Evolutionary conservation across 2,888 invertebrate species (phyloP), one percentile per base, ranked within the genome.

Genomic region (Siphlonurus alternatus): DNA sequence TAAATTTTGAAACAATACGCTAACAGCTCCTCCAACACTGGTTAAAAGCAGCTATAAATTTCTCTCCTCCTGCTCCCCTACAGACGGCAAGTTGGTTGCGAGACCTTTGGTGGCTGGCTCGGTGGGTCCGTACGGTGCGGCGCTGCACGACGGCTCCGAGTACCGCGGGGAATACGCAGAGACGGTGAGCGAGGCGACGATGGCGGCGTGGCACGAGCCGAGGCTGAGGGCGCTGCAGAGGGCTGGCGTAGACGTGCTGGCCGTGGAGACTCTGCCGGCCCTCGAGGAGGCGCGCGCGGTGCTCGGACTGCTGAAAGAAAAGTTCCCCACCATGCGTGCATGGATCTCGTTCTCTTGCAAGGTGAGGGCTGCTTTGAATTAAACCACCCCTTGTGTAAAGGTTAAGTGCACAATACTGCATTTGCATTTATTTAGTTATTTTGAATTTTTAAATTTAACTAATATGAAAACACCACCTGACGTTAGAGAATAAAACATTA

Each of bases 41-140:
- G n/a, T n/a, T n/a, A n/a, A n/a, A n/a, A n/a, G n/a, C n/a, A n/a
- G n/a, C n/a, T n/a, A n/a, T n/a, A n/a, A n/a, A n/a, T n/a, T n/a
- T n/a, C n/a, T n/a, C n/a, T n/a, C n/a, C n/a, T n/a, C n/a, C n/a
- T n/a, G n/a, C n/a, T n/a, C n/a, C n/a, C n/a, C n/a, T n/a, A n/a
- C n/a, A n/a, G n/a, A n/a, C n/a, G 38, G 38, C 38, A 15, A 38
- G 38, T 5, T 15, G 38, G 15, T 10, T 5, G 38, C 38, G 5
- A 5, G 15, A 10, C 38, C 38, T 38, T 15, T 38, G 38, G 38
- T 38, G 15, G 38, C 38, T 38, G 96, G 93, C 0, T 91, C 94
- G 0, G 86, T 95, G 66, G 96, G 96, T 0, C 93, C 96, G 0
- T 96, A 91, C 74, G 96, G 95, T 0, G 95, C 95, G 0, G 87